Evolutionary conservation across 2,113 vertebrate species (phyloP).

Genomic region (Scartelaos histophorus): DNA sequence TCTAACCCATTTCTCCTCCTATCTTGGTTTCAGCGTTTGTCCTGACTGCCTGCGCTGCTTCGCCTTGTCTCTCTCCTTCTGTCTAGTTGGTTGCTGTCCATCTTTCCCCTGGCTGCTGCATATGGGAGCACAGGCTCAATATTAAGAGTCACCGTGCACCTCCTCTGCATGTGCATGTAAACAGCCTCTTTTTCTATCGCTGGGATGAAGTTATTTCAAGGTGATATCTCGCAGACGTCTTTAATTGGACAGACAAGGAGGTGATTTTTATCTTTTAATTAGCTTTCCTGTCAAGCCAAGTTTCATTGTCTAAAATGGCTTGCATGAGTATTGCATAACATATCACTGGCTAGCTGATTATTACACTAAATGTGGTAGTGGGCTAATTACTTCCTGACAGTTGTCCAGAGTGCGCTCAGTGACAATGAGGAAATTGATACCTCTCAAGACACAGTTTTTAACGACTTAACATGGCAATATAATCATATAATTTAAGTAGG

Average conservation of each 20-base stretch:
- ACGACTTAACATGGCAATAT: conserved; percentile 1
- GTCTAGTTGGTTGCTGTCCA: conserved; percentile 34
- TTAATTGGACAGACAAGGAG: conserved; percentile 70
- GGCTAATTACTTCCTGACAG: conserved; percentile 60
- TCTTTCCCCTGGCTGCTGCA: conserved; percentile 18
- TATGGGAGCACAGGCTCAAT: conserved; percentile 13
- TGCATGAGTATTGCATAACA: conserved; percentile 69
- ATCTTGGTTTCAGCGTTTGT: conserved; percentile 56
- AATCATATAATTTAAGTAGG: background rate
- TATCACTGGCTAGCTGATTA: conserved; percentile 65
- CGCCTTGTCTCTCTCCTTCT: conserved; percentile 21
- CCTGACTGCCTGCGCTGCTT: conserved; percentile 40
- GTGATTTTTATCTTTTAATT: conserved; percentile 77
- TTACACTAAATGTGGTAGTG: conserved; percentile 55
- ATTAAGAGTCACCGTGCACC: background rate
- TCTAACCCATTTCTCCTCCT: conserved; percentile 66
- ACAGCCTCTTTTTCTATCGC: conserved; percentile 43
- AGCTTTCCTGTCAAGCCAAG: conserved; percentile 61
- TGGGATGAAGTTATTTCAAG: conserved; percentile 65
- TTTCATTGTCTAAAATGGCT: conserved; percentile 68
- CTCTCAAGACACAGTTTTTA: conserved; percentile 9
- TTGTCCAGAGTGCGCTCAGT: conserved; percentile 17
- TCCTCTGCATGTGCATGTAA: background rate
- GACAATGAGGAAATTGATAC: conserved; percentile 46
- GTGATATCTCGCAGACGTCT: conserved; percentile 65